Base-by-base conservation (phyloP, 2,797 vertebrate genomes). In the Neoniphon sammara region DNA sequence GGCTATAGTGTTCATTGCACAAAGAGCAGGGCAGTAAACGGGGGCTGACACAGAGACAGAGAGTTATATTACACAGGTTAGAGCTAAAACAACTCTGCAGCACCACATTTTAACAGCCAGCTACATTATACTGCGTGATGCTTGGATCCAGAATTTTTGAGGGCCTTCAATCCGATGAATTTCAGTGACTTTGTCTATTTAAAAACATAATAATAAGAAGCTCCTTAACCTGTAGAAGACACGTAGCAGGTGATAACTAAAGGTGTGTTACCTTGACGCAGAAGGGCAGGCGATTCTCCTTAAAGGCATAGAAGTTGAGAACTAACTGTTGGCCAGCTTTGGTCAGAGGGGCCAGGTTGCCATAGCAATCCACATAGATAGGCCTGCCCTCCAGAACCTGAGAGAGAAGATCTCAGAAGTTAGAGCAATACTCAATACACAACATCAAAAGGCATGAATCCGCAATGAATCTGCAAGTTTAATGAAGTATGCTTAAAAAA, bases 301-400 rank as follows among this genome's bases (percentile, higher is more conserved):
- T 98, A 94, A 99, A 99, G 88, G 98, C 96, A 80, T 96, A 99
- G 91, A 99, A 99, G 94, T 98, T 98, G 73, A 99, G 97, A 91
- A 97, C 92, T 81, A 99, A 95, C 73, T 98, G 98, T 80, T 99
- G 98, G 90, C 97, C 96, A 84, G 95, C 94, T 96, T 99, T 99
- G 72, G 95, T 96, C 84, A 99, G 94, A 84, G 98, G 97, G 52
- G 96, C 92, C 84, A 99, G 83, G 90, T 99, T 99, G 88, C 98
- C 98, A 42, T 99, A 99, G 89, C 98, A 99, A 78, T 99, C 98
- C 91, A 99, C 96, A 44, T 95, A 96, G 91, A 99, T 97, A 75
- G 97, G 96, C 77, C 97, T 95, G 85, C 98, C 98, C 94, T 99
- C 98, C 85, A 99, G 94, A 77, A 99, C 98, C 98, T 99, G 84